Percentiles rank a stretch among this genome's conserved stretches.
These are phyloP conservation scores for Crotalus tigris DNA, from an alignment of 2,113 vertebrate genomes.

Conservation along the genomic window DNA sequence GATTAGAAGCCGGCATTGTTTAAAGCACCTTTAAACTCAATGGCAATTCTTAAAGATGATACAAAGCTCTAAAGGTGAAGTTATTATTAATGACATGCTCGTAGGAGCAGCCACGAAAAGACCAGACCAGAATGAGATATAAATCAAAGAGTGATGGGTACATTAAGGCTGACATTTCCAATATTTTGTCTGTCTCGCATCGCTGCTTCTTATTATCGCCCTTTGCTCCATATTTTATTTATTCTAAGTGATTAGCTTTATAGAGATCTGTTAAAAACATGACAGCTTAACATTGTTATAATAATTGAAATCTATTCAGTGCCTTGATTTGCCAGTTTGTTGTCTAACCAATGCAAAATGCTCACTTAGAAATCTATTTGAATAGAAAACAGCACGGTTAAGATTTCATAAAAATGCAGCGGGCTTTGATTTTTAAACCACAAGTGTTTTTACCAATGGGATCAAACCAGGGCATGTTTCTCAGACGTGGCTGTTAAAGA, in stretches of 20 bases:
- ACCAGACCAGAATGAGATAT: slow-evolving; percentile 26
- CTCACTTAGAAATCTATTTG: neutral
- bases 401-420: neutral
- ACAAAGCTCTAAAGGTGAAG: slow-evolving; percentile 16
- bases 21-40: slow-evolving; percentile 24
- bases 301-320: slow-evolving; percentile 32
- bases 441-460: neutral
- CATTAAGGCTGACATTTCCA: slow-evolving; percentile 42
- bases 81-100: slow-evolving; percentile 40
- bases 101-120: slow-evolving; percentile 11
- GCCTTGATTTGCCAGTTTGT: slow-evolving; percentile 17
- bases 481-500: no score
- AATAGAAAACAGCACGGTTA: neutral
- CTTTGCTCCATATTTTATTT: slow-evolving; percentile 37
- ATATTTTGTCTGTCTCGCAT: slow-evolving; percentile 43
- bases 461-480: neutral
- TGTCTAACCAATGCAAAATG: slow-evolving; percentile 1
- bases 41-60: slow-evolving; percentile 9
- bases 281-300: slow-evolving; percentile 29
- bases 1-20: slow-evolving; percentile 21
- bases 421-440: neutral
- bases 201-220: slow-evolving; percentile 32
- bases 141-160: slow-evolving; percentile 45
- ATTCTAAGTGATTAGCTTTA: slow-evolving; percentile 30
- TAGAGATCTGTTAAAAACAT: slow-evolving; percentile 37